Conservation (phyloP, 2,888 invertebrate genomes). For the Spilarctia lutea region DNA sequence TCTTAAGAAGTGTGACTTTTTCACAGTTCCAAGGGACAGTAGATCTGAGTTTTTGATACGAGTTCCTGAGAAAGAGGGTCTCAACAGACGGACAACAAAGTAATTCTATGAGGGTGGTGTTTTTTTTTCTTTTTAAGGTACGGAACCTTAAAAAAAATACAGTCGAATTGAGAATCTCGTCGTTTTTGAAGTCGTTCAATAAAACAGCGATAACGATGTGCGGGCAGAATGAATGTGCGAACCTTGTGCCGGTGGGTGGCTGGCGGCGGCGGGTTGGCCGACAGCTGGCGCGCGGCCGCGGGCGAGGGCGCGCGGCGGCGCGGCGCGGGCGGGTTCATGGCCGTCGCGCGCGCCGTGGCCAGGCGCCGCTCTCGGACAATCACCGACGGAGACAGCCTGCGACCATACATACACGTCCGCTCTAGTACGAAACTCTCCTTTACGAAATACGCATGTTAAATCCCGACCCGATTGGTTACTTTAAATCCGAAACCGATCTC, state of each 20-base stretch:
- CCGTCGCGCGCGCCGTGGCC: constrained; percentile 88
- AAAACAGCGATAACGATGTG: too few species aligned
- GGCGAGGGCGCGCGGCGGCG: constrained; percentile 83
- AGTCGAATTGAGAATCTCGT: too few species aligned
- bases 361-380: constrained; percentile 88
- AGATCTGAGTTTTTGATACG: too few species aligned
- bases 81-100: too few species aligned
- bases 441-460: not conserved
- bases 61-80: too few species aligned
- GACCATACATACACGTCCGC: not conserved
- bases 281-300: constrained; percentile 80
- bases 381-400: constrained; percentile 87
- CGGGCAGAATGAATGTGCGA: too few species aligned
- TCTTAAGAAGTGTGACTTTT: too few species aligned
- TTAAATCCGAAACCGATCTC: constrained; percentile 47
- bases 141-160: too few species aligned
- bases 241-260: constrained; percentile 83
- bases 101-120: too few species aligned
- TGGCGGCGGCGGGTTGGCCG: constrained; percentile 87
- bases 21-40: too few species aligned
- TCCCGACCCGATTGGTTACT: constrained; percentile 1
- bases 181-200: too few species aligned
- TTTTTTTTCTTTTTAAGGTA: too few species aligned
- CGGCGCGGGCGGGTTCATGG: constrained; percentile 92
- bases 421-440: not conserved